Evolutionary conservation across 2,888 invertebrate species (phyloP), one percentile per base, ranked within the genome.

Genomic region (Pteria penguin): DNA sequence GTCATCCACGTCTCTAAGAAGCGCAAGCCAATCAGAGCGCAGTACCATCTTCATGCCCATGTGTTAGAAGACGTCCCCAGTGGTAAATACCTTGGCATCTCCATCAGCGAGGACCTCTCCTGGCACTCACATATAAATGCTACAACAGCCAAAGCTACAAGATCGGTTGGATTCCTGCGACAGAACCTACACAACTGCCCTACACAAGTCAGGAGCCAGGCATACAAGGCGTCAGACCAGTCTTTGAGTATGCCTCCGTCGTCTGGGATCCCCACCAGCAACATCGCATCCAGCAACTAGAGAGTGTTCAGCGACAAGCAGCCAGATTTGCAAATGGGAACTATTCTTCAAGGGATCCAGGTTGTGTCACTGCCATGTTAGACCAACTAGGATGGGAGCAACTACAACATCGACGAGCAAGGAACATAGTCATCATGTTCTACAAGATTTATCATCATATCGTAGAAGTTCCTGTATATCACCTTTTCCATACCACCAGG

Each of bases 261-360:
- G 45, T 72, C 2, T 72, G 72, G 63, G 60, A 72, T 33, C 65
- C 72, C 11, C 65, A 65, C 57, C 57, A 55, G n/a, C 63, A 72
- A n/a, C 26, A 26, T 27, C 4, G 52, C 11, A 52, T 52, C 24
- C 24, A 66, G 52, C 26, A 11, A 4, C 26, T 52, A 14, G 52
- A 66, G 66, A 27, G 66, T 45, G 54, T 66, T 18, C 66, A 66
- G 27, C 26, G 66, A 11, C 31, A 29, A 54, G 66, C 27, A 66
- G 52, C 66, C 8, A 24, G 52, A 27, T 36, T 58, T 33, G 69
- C 27, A 24, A 33, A 32, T 11, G 69, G 58, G 22, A 69, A 69
- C 27, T 60, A 69, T n/a, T 36, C 18, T 32, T 33, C 31, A 18
- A 32, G 18, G 4, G 36, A 22, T 26, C 58, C 32, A 58, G 69